These are phyloP conservation scores for Lutjanus campechanus DNA, from an alignment of 2,797 vertebrate genomes.

Conservation along the genomic window DNA sequence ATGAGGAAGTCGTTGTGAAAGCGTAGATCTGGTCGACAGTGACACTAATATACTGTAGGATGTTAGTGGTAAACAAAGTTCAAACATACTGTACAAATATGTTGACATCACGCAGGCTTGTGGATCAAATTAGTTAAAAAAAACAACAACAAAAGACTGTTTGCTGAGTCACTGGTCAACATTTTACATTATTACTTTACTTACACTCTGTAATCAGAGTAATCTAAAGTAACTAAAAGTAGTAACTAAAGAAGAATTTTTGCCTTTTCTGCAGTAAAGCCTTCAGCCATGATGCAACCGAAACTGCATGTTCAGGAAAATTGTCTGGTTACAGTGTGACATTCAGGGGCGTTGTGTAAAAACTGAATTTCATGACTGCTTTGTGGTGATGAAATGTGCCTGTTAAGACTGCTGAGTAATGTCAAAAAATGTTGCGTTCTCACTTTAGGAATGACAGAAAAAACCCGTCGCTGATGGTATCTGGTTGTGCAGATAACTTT, in stretches of 20 bases:
- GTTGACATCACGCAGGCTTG: neutral
- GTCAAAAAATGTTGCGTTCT: neutral
- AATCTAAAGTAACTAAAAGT: neutral
- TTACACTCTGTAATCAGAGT: neutral
- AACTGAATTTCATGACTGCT: constrained; percentile 1
- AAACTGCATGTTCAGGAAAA: neutral
- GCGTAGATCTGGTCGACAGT: neutral
- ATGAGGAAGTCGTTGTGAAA: constrained; percentile 69
- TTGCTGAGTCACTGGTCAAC: neutral
- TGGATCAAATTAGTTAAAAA: neutral
- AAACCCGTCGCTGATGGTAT: neutral
- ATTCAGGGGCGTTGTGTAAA: constrained; percentile 6
- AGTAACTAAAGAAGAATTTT: too few species aligned
- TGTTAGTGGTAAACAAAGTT: constrained; percentile 2
- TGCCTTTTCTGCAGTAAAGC: neutral
- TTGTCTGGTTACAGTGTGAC: neutral
- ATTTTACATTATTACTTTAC: neutral
- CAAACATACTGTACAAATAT: neutral
- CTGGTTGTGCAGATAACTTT: neutral
- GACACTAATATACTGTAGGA: neutral
- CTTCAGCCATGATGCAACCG: neutral
- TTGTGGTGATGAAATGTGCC: neutral
- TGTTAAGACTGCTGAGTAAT: neutral
- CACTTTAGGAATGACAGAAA: neutral
- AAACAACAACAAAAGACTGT: neutral